phyloP scores from a whole-genome alignment of 2,113 vertebrate genomes.

The Gymnorhina tibicen region DNA sequence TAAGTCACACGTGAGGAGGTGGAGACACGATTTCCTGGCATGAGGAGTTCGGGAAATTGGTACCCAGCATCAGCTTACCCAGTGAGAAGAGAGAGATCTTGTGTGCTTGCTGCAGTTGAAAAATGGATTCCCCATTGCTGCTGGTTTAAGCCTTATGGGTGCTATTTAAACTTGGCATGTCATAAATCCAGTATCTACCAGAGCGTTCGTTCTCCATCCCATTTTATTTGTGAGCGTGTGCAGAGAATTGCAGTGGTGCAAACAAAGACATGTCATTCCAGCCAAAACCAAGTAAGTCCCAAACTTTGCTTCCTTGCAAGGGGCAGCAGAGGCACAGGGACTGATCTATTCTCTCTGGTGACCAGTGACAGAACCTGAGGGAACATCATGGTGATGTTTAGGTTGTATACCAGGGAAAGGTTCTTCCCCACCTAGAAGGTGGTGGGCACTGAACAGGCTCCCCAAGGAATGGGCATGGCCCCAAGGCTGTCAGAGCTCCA shows the following conservation, averaged over 20 bases:
- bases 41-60: not conserved
- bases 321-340: not conserved
- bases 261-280: not conserved
- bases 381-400: not conserved
- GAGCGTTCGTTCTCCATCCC: constrained; percentile 25
- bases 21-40: not conserved
- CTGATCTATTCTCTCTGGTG: not conserved
- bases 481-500: not conserved
- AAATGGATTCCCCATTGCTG: constrained; percentile 52
- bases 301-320: not conserved
- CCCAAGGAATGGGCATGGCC: accelerated
- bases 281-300: not conserved
- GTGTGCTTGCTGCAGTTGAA: constrained; percentile 16
- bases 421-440: not conserved
- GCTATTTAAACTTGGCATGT: constrained; percentile 72
- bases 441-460: accelerated
- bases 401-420: not conserved
- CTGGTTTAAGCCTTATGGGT: constrained; percentile 52
- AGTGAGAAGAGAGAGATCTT: not conserved
- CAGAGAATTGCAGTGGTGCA: not conserved
- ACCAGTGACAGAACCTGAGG: not conserved
- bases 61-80: not conserved
- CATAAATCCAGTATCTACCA: constrained; percentile 65
- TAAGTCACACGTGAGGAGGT: not conserved
- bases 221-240: constrained; percentile 25